phyloP scores from a whole-genome alignment of 2,888 invertebrate species.

The Leptogaster cylindrica region DNA sequence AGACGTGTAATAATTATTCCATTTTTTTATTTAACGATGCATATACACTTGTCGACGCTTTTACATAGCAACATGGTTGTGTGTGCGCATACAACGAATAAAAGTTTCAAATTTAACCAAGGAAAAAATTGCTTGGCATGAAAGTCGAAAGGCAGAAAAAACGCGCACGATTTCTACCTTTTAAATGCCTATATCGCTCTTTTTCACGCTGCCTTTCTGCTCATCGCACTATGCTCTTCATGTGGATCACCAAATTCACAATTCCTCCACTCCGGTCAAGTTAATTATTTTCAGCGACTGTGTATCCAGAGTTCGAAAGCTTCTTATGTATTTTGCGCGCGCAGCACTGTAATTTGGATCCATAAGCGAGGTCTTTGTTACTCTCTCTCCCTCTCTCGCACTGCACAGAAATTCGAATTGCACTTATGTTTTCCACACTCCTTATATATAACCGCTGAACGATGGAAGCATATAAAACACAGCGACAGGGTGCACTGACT shows the following conservation, averaged over 20 bases:
- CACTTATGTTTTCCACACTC: not conserved
- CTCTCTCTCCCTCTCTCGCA: not conserved
- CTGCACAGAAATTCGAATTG: not conserved
- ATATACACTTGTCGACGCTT: constrained; percentile 24
- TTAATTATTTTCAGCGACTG: constrained; percentile 28
- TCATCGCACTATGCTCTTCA: not conserved
- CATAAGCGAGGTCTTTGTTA: too few relatives aligned
- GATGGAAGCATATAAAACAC: not conserved
- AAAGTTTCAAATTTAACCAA: constrained; percentile 27
- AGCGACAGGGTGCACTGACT: constrained; percentile 37
- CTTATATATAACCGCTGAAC: not conserved
- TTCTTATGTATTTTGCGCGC: constrained; percentile 26
- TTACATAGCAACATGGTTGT: constrained; percentile 10
- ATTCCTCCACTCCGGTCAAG: constrained; percentile 24
- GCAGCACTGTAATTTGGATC: constrained; percentile 3
- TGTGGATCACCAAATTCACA: constrained; percentile 23
- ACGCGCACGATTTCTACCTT: constrained; percentile 39
- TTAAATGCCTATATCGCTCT: constrained; percentile 7
- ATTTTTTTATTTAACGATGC: constrained; percentile 2
- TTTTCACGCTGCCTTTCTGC: not conserved
- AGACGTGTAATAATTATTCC: constrained; percentile 1
- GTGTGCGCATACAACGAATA: constrained; percentile 21
- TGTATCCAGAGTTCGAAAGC: not conserved
- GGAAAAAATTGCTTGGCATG: constrained; percentile 8
- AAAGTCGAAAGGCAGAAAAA: constrained; percentile 13